A percentile compares a stretch with the other conserved stretches of the same genome.
These are phyloP conservation scores for Neoitamus cyanurus DNA, from an alignment of 2,888 invertebrate species.

Conservation along the genomic window DNA sequence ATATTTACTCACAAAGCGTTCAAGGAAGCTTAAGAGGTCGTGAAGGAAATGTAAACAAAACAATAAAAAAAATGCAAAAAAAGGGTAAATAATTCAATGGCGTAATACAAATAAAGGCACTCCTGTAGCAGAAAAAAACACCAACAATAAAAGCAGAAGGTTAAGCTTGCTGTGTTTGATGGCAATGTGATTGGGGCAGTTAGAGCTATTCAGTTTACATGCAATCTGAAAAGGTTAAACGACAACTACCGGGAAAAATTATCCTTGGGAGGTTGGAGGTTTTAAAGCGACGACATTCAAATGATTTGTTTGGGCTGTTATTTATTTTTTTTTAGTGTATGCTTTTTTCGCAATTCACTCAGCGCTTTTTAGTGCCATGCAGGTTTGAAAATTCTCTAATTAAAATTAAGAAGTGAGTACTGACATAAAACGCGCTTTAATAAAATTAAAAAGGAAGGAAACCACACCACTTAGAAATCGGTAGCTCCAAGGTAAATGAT, in stretches of 20 bases:
- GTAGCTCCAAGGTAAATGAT: neutral
- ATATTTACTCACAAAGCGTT: neutral
- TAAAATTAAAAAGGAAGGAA: neutral
- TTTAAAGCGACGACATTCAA: neutral
- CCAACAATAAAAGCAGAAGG: neutral
- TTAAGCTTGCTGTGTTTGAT: neutral
- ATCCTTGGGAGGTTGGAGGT: neutral
- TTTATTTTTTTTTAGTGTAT: neutral
- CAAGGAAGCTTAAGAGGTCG: neutral
- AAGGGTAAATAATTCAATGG: neutral
- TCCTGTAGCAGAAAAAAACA: neutral
- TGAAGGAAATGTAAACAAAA: conserved; percentile 1
- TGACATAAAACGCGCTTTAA: neutral
- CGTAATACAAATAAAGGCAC: neutral
- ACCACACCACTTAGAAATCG: neutral
- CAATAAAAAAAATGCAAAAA: neutral
- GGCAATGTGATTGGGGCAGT: neutral
- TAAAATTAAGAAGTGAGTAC: neutral
- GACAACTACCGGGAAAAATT: neutral
- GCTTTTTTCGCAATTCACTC: neutral
- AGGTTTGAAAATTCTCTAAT: neutral
- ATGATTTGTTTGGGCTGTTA: neutral
- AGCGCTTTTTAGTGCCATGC: neutral
- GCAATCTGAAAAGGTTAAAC: neutral
- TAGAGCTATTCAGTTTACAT: neutral